phyloP scores from a whole-genome alignment of 1,140 invertebrate species.

The Drosophila varians region DNA sequence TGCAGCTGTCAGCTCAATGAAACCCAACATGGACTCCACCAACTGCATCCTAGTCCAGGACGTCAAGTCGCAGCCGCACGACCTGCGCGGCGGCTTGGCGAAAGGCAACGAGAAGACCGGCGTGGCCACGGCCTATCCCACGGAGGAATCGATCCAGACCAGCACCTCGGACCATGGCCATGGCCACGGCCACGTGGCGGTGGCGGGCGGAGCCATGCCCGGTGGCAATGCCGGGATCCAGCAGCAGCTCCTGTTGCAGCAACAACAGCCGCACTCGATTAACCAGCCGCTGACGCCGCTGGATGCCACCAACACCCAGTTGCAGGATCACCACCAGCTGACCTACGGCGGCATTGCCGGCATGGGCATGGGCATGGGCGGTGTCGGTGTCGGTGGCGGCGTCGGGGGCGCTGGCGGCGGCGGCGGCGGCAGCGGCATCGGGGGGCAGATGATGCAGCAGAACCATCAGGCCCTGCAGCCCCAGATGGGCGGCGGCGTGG shows the following conservation, averaged over 20 bases:
- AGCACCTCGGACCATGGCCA: conserved; percentile 87
- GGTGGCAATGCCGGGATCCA: conserved; percentile 60
- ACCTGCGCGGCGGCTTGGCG: conserved; percentile 85
- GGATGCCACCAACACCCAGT: conserved; percentile 75
- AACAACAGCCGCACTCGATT: conserved; percentile 76
- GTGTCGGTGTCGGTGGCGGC: conserved; percentile 8
- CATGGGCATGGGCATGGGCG: too few relatives aligned
- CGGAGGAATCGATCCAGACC: conserved; percentile 87
- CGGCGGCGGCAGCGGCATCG: conserved; percentile 14
- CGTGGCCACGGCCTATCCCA: conserved; percentile 71
- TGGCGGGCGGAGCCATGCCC: background rate
- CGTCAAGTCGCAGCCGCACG: conserved; percentile 93
- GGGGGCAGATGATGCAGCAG: conserved; percentile 82
- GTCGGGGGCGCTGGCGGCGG: conserved; percentile 44
- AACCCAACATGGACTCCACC: conserved; percentile 91
- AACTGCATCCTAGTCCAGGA: conserved; percentile 95
- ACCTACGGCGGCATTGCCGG: conserved; percentile 49
- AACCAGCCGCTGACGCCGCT: conserved; percentile 73
- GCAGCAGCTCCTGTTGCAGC: conserved; percentile 73
- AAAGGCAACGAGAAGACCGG: conserved; percentile 80
- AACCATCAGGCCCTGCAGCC: conserved; percentile 85
- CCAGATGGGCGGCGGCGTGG: conserved; percentile 86
- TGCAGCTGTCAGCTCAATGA: conserved; percentile 93
- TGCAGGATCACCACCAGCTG: conserved; percentile 73
- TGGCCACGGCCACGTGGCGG: conserved; percentile 18